Evolutionary conservation across 1,140 invertebrate species (phyloP).

Genomic region (Cyclina sinensis): DNA sequence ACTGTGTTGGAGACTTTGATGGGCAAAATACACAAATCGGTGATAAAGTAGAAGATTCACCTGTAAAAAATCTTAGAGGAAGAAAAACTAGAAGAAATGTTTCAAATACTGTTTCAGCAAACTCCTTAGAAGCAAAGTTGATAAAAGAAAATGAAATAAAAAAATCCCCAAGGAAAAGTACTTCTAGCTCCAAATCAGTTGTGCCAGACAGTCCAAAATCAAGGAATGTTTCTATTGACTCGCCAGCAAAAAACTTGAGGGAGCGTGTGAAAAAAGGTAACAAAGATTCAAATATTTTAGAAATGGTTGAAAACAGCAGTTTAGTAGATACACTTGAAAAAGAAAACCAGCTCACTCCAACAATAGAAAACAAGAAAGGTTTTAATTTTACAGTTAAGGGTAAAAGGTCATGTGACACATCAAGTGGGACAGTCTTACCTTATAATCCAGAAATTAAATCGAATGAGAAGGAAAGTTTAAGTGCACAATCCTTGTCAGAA

Average conservation of each 20-base stretch:
- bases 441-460: no score
- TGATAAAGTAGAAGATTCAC: not conserved
- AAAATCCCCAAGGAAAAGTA: not conserved
- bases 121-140: not conserved
- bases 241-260: conserved; percentile 24
- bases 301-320: not conserved
- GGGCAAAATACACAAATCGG: not conserved
- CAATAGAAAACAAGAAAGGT: not conserved
- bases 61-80: conserved; percentile 43
- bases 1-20: not conserved
- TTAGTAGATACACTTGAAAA: not conserved
- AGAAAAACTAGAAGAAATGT: not conserved
- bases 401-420: not conserved
- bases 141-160: not conserved
- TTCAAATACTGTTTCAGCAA: not conserved
- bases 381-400: not conserved
- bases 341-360: conserved; percentile 6
- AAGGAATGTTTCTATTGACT: not conserved
- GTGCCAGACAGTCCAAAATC: not conserved
- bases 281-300: not conserved
- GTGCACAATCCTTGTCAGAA: no score
- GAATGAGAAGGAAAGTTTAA: no score
- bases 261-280: not conserved
- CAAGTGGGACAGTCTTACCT: no score
- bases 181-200: not conserved